phyloP scores from a whole-genome alignment of 2,888 invertebrate species.

The Drosophila atroscutellata region DNA sequence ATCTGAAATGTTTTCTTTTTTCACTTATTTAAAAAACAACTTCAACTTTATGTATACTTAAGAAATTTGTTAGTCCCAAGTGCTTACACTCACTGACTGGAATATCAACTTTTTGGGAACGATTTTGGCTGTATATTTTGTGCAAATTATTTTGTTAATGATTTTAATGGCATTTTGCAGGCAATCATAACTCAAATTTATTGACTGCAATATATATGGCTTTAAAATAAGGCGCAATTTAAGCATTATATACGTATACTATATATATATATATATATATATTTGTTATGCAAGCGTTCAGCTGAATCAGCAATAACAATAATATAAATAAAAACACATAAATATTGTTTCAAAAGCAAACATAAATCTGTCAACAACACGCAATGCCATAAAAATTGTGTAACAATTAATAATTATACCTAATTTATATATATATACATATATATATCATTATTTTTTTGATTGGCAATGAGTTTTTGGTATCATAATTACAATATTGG shows the following conservation, averaged over 20 bases:
- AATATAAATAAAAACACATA: conserved; percentile 26
- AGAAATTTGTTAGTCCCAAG: not conserved
- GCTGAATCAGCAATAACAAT: conserved; percentile 1
- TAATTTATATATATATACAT: conserved; percentile 14
- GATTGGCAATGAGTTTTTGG: conserved; percentile 20
- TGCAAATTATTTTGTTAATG: conserved; percentile 35
- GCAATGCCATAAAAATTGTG: conserved; percentile 69
- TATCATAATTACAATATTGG: conserved; percentile 23
- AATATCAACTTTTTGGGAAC: not conserved
- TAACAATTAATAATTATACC: conserved; percentile 66
- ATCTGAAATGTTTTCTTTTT: not conserved
- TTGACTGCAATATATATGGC: conserved; percentile 59
- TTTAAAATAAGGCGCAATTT: conserved; percentile 60
- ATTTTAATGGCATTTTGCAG: conserved; percentile 32
- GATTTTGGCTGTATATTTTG: not conserved
- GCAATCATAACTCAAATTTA: conserved; percentile 53
- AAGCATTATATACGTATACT: conserved; percentile 47
- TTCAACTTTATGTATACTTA: not conserved
- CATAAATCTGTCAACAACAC: conserved; percentile 76
- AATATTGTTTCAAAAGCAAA: conserved; percentile 56
- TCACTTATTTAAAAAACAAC: not conserved
- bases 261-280: conserved; percentile 2
- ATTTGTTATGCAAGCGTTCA: conserved; percentile 33
- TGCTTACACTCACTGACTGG: not conserved
- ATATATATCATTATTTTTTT: not conserved